phyloP scores from a whole-genome alignment of 1,140 invertebrate genomes.

The Lepidurus packardi region DNA sequence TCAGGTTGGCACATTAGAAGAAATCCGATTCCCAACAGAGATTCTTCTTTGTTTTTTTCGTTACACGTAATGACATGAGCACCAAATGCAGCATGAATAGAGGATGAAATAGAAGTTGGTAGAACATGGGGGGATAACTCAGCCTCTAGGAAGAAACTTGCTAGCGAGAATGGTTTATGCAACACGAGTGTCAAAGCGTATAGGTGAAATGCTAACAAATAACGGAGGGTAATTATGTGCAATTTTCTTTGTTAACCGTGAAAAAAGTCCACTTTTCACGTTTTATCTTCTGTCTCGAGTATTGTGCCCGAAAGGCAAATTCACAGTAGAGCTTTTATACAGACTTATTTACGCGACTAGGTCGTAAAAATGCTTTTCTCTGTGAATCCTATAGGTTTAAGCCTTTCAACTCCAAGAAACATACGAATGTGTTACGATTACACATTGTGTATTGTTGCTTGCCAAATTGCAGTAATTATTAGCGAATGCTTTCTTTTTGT shows the following conservation, averaged over 20 bases:
- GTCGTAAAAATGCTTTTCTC: not conserved
- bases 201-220: conserved; percentile 5
- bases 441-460: not conserved
- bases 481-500: no score
- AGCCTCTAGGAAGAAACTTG: not conserved
- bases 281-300: not conserved
- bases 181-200: not conserved
- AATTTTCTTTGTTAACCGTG: not conserved
- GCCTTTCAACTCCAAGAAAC: not conserved
- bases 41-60: not conserved
- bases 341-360: no score
- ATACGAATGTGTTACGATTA: not conserved
- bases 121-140: not conserved
- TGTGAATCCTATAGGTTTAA: not conserved
- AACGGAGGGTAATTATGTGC: not conserved
- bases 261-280: not conserved
- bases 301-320: no score
- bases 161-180: conserved; percentile 10
- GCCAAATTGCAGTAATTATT: no score
- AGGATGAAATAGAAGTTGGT: not conserved
- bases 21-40: not conserved
- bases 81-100: conserved; percentile 11
- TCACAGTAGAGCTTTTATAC: no score
- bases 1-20: not conserved
- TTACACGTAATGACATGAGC: conserved; percentile 6